Evolutionary conservation across 1,140 invertebrate species (phyloP).

Genomic region (Yoshiicerus persimilis): DNA sequence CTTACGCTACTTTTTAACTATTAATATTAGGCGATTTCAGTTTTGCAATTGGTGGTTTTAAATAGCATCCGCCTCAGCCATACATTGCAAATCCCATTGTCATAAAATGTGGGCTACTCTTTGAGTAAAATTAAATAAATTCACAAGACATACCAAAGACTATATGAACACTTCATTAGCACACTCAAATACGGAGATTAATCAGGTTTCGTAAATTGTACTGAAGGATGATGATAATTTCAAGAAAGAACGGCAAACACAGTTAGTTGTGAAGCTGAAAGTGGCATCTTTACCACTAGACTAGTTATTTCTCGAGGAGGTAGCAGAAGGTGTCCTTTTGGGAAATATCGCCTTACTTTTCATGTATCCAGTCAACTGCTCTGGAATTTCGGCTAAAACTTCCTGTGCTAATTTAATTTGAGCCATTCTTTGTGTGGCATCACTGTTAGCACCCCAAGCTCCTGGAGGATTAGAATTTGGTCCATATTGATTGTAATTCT

Average conservation of each 20-base stretch:
- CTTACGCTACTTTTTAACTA: too few relatives aligned
- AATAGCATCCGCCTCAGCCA: too few relatives aligned
- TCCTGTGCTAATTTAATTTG: slow-evolving; percentile 46
- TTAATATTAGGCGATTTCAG: too few relatives aligned
- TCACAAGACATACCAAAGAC: too few relatives aligned
- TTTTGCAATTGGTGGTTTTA: too few relatives aligned
- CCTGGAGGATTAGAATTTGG: neutral
- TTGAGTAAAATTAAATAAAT: too few relatives aligned
- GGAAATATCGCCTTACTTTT: slow-evolving; percentile 59
- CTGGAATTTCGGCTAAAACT: slow-evolving; percentile 59
- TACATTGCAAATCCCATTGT: too few relatives aligned
- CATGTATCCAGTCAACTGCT: slow-evolving; percentile 64
- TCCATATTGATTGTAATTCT: neutral
- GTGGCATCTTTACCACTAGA: neutral
- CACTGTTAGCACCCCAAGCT: neutral
- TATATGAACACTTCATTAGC: too few relatives aligned
- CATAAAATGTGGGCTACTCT: too few relatives aligned
- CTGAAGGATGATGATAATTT: neutral
- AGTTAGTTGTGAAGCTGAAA: neutral
- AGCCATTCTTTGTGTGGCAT: slow-evolving; percentile 36
- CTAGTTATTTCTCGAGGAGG: neutral
- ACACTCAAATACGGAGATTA: too few relatives aligned
- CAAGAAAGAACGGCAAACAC: neutral
- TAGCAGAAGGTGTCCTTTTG: neutral
- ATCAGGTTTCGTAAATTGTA: neutral